Percentiles rank a stretch among this genome's conserved stretches.
Evolutionary conservation across 2,113 vertebrate genomes (phyloP).

Genomic region (Bubo scandiacus): DNA sequence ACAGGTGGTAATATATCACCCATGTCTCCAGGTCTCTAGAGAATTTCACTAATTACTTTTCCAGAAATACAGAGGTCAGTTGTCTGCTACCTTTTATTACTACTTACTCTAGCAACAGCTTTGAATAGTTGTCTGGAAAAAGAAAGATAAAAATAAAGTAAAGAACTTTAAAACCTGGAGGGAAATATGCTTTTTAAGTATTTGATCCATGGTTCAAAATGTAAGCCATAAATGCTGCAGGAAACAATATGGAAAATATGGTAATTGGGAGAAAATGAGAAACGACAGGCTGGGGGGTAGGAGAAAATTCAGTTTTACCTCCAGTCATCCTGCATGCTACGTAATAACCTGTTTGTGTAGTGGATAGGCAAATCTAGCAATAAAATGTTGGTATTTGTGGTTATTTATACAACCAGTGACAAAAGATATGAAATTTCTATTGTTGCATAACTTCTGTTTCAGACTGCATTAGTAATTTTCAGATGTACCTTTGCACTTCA

Average conservation of each 20-base stretch:
- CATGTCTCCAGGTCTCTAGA: conserved; percentile 34
- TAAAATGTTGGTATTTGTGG: background rate
- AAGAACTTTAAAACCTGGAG: conserved; percentile 49
- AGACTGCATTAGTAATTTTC: background rate
- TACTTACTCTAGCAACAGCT: conserved; percentile 45
- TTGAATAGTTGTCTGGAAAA: conserved; percentile 41
- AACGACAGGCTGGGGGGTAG: background rate
- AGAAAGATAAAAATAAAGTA: background rate
- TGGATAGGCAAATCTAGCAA: background rate
- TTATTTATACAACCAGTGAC: background rate
- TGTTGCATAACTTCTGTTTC: background rate
- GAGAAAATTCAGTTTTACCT: background rate
- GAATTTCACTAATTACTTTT: conserved; percentile 69
- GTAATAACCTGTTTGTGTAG: background rate
- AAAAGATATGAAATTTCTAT: background rate
- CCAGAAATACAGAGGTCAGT: conserved; percentile 65
- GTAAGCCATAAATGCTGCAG: background rate
- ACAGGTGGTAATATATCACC: conserved; percentile 67
- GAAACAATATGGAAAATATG: conserved; percentile 13
- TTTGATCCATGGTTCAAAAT: conserved; percentile 13
- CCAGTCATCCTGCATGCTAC: background rate
- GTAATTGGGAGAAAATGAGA: background rate
- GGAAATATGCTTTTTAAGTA: background rate
- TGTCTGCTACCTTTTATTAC: conserved; percentile 68
- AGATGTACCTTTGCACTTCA: background rate